These are phyloP conservation scores for Phacellophora camtschatica DNA, from an alignment of 30 jellyfish, hydroid and myxozoan genomes.

Conservation along the genomic window DNA sequence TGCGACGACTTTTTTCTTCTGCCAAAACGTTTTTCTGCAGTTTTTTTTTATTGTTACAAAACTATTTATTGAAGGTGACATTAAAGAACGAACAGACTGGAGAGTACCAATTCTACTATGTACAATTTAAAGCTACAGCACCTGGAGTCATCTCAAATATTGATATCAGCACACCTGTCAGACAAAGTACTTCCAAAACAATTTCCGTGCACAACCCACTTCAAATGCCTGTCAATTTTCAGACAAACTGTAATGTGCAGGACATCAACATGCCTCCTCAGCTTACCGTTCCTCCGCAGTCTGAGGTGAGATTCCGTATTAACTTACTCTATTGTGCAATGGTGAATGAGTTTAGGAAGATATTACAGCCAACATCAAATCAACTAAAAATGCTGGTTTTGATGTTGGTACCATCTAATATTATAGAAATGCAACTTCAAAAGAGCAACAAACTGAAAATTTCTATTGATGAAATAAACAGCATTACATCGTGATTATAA, in stretches of 20 bases:
- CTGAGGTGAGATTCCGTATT: conserved; percentile 57
- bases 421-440: too few species aligned
- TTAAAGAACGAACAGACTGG: conserved; percentile 90
- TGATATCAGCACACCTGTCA: conserved; percentile 94
- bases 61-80: too few species aligned
- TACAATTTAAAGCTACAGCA: conserved; percentile 86
- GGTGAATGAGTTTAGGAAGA: background rate
- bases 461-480: too few species aligned
- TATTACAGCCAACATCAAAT: too few species aligned
- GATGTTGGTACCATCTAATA: too few species aligned
- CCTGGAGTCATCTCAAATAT: conserved; percentile 81
- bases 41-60: too few species aligned
- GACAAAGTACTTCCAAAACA: conserved; percentile 85
- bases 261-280: conserved; percentile 97
- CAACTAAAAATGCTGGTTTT: too few species aligned
- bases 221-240: conserved; percentile 78
- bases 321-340: background rate
- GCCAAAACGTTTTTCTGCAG: too few species aligned
- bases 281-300: conserved; percentile 96
- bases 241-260: conserved; percentile 86
- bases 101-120: conserved; percentile 88
- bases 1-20: too few species aligned
- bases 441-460: too few species aligned
- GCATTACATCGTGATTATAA: too few species aligned
- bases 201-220: conserved; percentile 86